Evolutionary conservation across 2,888 invertebrate species (phyloP), one percentile per base, ranked within the genome.

Genomic region (Drosophila diplacantha): DNA sequence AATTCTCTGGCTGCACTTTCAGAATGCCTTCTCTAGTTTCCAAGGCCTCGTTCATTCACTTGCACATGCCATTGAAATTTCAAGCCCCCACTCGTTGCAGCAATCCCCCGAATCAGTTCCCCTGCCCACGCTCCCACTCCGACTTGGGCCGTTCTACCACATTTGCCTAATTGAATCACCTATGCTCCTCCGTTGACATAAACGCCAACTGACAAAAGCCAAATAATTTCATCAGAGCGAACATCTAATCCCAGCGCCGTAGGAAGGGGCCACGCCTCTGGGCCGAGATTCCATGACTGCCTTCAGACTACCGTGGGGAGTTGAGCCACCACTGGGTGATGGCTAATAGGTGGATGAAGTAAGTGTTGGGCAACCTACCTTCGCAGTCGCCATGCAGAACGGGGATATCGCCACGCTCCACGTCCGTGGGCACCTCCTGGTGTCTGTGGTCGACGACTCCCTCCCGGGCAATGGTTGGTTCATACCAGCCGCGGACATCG

Each of bases 351-450:
- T 52, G 61, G 60, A 31, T 41, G 41, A 37, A 39, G 29, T 49
- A 50, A 37, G 20, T 32, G 24, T 32, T 50, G 32, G 38, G 29
- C 44, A 46, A 55, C 75, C 72, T 87, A 91, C 90, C 89, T 87
- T 90, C 90, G 74, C 92, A 92, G 80, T 92, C 89, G 52, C 90
- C 91, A 69, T 91, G 90, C 43, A 91, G 87, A 60, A 92, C 89
- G 34, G 91, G 92, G 76, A 93, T 93, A 85, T 94, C 94, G 65
- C 93, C 93, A 78, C 92, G 88, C 68, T 89, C 88, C 50, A 83
- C 83, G 67, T 90, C 86, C 73, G 88, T 77, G n/a, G 86, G 81
- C 52, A 86, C 71, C 73, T 84, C 85, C 57, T 83, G 84, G 49
- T 85, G 84, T 47, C 86, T 84, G 67, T 82, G 81, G 72, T 85